phyloP scores from a whole-genome alignment of 2,797 vertebrate genomes.

The Myripristis murdjan region DNA sequence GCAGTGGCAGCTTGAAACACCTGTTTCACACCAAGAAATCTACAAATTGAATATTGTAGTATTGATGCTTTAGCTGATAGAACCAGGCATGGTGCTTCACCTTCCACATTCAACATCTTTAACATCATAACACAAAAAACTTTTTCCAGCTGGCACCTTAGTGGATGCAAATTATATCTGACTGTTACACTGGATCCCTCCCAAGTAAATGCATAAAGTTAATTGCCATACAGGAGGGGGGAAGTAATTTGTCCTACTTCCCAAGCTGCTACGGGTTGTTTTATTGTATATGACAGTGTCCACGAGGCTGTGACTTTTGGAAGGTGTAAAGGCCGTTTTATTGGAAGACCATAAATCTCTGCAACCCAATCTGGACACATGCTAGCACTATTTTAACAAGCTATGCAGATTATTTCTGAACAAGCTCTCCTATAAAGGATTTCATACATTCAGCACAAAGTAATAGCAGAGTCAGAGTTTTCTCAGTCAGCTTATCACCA shows the following conservation, averaged over 20 bases:
- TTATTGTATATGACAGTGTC: constrained; percentile 73
- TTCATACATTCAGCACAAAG: constrained; percentile 63
- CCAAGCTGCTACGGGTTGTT: constrained; percentile 61
- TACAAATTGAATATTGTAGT: constrained; percentile 78
- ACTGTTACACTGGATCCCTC: constrained; percentile 61
- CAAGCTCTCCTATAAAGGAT: constrained; percentile 38
- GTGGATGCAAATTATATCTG: constrained; percentile 61
- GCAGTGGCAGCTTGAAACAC: constrained; percentile 65
- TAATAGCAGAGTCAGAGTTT: constrained; percentile 40
- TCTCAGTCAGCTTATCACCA: constrained; percentile 37
- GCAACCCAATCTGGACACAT: constrained; percentile 46
- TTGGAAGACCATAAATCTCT: constrained; percentile 69
- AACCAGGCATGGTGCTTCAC: constrained; percentile 47
- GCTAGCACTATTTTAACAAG: constrained; percentile 55
- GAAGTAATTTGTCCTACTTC: constrained; percentile 70
- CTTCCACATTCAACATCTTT: constrained; percentile 47
- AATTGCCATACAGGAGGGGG: constrained; percentile 65
- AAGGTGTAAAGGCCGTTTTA: constrained; percentile 72
- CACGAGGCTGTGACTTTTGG: constrained; percentile 65
- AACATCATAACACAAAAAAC: constrained; percentile 43
- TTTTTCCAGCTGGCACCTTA: constrained; percentile 49
- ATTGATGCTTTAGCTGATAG: constrained; percentile 54
- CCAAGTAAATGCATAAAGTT: constrained; percentile 78
- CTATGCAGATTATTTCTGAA: constrained; percentile 53
- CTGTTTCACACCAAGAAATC: constrained; percentile 54